Percentiles rank a stretch among this genome's conserved stretches.
Evolutionary conservation across 1,140 invertebrate genomes (phyloP).

Genomic region (Maniola jurtina): DNA sequence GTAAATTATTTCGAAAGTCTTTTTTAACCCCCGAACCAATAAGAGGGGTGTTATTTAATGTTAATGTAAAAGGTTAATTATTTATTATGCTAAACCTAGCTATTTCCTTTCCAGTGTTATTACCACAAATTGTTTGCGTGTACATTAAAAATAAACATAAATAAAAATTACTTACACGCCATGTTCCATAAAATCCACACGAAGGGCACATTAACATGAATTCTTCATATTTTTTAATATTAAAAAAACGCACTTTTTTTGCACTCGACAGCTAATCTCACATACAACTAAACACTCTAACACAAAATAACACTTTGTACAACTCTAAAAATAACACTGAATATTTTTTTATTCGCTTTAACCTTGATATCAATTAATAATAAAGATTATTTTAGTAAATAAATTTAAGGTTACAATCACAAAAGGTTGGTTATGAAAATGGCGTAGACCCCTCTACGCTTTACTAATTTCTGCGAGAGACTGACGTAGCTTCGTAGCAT

Average conservation of each 20-base stretch:
- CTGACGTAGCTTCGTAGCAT: constrained; percentile 53
- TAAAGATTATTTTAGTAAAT: constrained; percentile 43
- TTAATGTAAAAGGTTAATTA: no score
- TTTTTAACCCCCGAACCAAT: no score
- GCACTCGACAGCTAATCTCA: constrained; percentile 35
- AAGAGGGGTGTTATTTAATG: no score
- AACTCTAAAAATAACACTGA: constrained; percentile 10
- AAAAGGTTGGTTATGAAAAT: constrained; percentile 25
- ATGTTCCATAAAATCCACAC: constrained; percentile 30
- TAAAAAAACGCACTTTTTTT: constrained; percentile 34
- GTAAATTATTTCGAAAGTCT: no score
- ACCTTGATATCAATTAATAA: constrained; percentile 1
- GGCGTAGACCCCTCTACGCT: constrained; percentile 36
- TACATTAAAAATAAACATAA: neutral
- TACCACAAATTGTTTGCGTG: neutral
- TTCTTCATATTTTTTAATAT: constrained; percentile 10
- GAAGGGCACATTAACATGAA: constrained; percentile 31
- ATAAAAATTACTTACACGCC: constrained; percentile 37
- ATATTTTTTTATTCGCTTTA: constrained; percentile 7
- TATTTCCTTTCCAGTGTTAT: neutral
- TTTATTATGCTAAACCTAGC: no score
- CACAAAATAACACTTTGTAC: constrained; percentile 6
- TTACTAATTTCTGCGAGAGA: constrained; percentile 46
- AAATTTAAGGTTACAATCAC: constrained; percentile 34
- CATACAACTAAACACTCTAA: constrained; percentile 28